Conservation (phyloP, 1,140 invertebrate species). For the Zophobas morio region DNA sequence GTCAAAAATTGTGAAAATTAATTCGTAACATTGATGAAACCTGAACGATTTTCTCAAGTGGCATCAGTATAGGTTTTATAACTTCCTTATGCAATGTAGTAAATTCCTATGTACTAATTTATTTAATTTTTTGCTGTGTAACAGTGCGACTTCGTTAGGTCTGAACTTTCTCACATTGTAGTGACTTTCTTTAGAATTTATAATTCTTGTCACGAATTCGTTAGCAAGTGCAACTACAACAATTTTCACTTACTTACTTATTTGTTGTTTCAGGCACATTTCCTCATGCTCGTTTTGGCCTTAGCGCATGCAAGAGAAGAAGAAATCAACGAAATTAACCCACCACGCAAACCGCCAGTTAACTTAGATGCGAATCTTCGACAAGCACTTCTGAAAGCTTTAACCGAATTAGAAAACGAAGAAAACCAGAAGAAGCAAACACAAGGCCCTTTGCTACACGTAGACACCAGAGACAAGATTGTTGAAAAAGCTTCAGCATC, state of each 20-base stretch:
- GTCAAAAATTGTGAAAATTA: not conserved
- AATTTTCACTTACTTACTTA: conserved; percentile 5
- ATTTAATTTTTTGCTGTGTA: conserved; percentile 13
- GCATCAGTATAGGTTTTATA: not conserved
- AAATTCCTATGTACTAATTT: not conserved
- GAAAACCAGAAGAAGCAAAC: conserved; percentile 49
- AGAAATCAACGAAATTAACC: conserved; percentile 47
- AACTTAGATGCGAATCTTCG: conserved; percentile 61
- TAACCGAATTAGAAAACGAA: conserved; percentile 64
- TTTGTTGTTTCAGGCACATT: conserved; percentile 31
- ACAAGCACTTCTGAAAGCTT: conserved; percentile 62
- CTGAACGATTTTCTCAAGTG: not conserved
- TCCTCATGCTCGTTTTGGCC: conserved; percentile 17
- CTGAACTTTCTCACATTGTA: conserved; percentile 33
- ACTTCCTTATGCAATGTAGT: not conserved
- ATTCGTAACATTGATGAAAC: not conserved
- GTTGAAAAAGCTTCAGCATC: conserved; percentile 61
- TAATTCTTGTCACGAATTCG: conserved; percentile 35
- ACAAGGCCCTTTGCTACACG: conserved; percentile 7
- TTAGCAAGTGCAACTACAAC: conserved; percentile 5
- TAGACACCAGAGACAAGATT: conserved; percentile 47
- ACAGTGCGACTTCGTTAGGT: conserved; percentile 2
- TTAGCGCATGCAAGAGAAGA: conserved; percentile 43
- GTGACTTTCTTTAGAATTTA: conserved; percentile 22
- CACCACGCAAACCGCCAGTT: conserved; percentile 35